Evolutionary conservation across 2,888 invertebrate species (phyloP).

Genomic region (Neoitamus cyanurus): DNA sequence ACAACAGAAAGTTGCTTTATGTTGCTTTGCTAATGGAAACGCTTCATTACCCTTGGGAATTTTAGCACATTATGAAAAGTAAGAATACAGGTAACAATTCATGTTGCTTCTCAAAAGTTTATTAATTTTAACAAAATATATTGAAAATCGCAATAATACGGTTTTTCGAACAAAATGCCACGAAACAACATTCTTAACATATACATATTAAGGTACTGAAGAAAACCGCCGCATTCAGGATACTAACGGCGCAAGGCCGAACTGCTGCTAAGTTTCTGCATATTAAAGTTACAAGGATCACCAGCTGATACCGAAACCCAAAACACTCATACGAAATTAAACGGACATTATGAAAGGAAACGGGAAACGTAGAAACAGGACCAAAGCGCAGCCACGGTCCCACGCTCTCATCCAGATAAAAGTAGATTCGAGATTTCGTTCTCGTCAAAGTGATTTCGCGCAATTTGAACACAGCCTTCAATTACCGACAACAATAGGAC

Average conservation of each 20-base stretch:
- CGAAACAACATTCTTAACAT: background rate
- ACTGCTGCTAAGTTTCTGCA: background rate
- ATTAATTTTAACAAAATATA: constrained; percentile 41
- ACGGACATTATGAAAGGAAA: background rate
- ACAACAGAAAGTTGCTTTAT: too few species aligned
- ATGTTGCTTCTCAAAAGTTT: background rate
- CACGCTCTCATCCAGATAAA: background rate
- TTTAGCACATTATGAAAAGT: too few species aligned
- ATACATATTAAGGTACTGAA: background rate
- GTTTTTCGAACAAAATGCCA: constrained; percentile 24
- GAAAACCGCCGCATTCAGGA: background rate
- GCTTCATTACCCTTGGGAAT: too few species aligned
- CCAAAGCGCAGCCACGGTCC: background rate
- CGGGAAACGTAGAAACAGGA: background rate
- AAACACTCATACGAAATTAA: background rate
- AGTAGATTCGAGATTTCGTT: background rate
- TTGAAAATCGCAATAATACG: constrained; percentile 22
- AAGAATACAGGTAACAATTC: background rate
- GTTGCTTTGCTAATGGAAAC: too few species aligned
- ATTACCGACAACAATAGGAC: constrained; percentile 32
- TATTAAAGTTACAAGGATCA: background rate
- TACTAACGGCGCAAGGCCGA: background rate
- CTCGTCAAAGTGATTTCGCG: background rate
- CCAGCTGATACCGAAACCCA: background rate
- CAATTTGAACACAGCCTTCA: constrained; percentile 51